Conservation (phyloP, 2,113 vertebrate species). For the Boleophthalmus pectinirostris region DNA sequence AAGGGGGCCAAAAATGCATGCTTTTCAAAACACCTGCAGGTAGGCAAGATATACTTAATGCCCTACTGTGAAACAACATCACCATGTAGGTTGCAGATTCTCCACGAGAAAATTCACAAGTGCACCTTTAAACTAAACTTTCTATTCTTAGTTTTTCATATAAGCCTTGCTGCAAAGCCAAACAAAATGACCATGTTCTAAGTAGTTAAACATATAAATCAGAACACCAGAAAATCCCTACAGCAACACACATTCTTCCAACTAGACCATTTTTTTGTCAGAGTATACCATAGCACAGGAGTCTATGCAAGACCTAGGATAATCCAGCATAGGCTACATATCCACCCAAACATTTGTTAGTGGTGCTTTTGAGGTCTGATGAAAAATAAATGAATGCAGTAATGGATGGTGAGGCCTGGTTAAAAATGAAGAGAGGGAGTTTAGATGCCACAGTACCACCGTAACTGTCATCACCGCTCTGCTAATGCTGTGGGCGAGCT, state of each 20-base stretch:
- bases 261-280: not conserved
- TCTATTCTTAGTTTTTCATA: no score
- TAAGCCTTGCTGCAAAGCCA: no score
- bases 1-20: no score
- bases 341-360: conserved; percentile 26
- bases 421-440: not conserved
- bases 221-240: not conserved
- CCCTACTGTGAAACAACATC: no score
- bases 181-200: no score
- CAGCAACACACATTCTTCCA: not conserved
- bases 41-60: no score
- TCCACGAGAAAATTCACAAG: no score
- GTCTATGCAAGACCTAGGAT: not conserved
- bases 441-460: conserved; percentile 28
- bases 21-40: no score
- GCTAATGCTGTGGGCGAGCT: conserved; percentile 36
- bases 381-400: conserved; percentile 41
- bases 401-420: conserved; percentile 8
- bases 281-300: not conserved
- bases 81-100: no score
- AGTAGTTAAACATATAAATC: not conserved
- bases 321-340: not conserved
- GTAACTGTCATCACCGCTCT: conserved; percentile 54
- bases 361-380: conserved; percentile 40
- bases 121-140: no score